Evolutionary conservation across 2,797 vertebrate species (phyloP).

Genomic region (Buphagus erythrorhynchus): DNA sequence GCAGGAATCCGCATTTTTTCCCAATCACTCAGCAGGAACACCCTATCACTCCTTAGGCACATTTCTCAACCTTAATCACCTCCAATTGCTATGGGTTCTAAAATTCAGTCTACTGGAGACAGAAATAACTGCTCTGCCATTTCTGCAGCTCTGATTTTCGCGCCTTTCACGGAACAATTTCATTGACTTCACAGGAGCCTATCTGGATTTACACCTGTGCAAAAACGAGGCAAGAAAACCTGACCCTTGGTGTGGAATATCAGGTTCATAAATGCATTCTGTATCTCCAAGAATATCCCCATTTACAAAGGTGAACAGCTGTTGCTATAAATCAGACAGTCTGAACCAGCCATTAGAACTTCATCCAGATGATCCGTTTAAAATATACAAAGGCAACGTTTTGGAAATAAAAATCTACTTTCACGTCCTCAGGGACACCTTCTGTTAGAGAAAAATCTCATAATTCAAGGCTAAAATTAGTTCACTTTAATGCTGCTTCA

Average conservation of each 20-base stretch:
- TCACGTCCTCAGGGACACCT: constrained; percentile 15
- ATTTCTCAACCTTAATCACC: constrained; percentile 18
- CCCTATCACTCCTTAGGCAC: neutral
- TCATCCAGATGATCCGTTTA: constrained; percentile 37
- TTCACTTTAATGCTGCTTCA: constrained; percentile 47
- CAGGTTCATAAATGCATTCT: neutral
- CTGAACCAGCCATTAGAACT: constrained; percentile 26
- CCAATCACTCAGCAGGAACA: neutral
- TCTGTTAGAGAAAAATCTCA: constrained; percentile 38
- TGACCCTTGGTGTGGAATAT: constrained; percentile 19
- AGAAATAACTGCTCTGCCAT: neutral
- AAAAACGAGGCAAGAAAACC: neutral
- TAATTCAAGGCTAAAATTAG: constrained; percentile 64
- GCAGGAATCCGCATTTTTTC: neutral
- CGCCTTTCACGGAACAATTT: neutral
- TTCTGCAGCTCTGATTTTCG: constrained; percentile 17
- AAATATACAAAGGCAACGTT: constrained; percentile 47
- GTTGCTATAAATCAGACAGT: constrained; percentile 45
- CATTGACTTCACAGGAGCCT: constrained; percentile 27
- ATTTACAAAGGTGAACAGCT: constrained; percentile 54
- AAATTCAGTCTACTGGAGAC: neutral
- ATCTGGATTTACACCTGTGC: constrained; percentile 54
- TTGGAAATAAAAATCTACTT: constrained; percentile 52
- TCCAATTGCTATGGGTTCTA: neutral
- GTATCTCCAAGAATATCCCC: neutral